Base-by-base conservation (phyloP, 2,888 invertebrate species). In the Eristalinus sepulchralis region DNA sequence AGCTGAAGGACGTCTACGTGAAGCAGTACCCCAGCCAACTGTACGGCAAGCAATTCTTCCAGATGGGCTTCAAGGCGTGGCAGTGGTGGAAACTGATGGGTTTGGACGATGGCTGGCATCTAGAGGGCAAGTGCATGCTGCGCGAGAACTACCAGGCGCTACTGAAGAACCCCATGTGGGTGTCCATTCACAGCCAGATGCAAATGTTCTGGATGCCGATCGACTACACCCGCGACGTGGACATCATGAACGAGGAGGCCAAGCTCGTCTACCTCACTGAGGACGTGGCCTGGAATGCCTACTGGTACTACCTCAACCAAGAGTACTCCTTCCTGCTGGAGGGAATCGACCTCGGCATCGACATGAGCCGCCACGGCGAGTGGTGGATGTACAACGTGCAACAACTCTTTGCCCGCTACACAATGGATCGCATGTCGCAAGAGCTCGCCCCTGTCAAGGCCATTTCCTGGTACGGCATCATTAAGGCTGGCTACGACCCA, bases 191-290 rank as follows among this genome's bases (percentile, higher is more conserved):
- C 88, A 89, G 90, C 82, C 88, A 91, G 20, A 84, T 90, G 11
- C 89, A 91, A 64, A 89, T 93, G 83, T 89, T 88, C 85, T 91
- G 83, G 80, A 90, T 91, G 90, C 94, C 94, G 77, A 93, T 94
- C 20, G 95, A 95, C 90, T 95, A 95, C 89, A 94, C 94, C 13
- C 94, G 93, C 88, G 93, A 92, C 90, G 92, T 93, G 87, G 89
- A 93, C 53, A 91, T 93, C 89, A 93, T 93, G 88, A 94, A 94
- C 88, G 90, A 93, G 1, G 95, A 96, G 89, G 93, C 94, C 89
- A 94, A 93, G 80, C 89, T 96, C 77, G 93, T 94, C 47, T 96
- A 96, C 92, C 95, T 95, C 92, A 95, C 95, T 36, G 95, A 96
- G 90, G 96, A 96, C 89, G 93, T 96, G 31, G 53, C 27, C 5